Evolutionary conservation across 2,113 vertebrate genomes (phyloP), one percentile per base, ranked within the genome.

Genomic region (Prionailurus bengalensis): DNA sequence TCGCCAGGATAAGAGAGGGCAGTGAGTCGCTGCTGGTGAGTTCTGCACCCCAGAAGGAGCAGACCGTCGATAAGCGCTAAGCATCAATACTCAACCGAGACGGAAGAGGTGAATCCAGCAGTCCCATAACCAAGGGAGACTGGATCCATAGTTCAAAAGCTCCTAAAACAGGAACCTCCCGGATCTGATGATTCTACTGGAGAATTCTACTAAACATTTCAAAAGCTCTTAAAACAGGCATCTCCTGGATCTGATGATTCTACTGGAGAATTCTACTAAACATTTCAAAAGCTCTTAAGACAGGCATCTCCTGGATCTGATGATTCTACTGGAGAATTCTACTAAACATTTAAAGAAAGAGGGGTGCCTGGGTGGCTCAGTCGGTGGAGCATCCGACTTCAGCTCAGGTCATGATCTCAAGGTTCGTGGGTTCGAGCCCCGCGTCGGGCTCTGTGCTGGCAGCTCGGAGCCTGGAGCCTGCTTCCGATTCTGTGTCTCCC

Each of bases 361-460:
- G 45, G 51, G 55, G 55, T 0, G 7, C 16, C 17, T 21, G 7
- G 19, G 55, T 19, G 55, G 55, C 55, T 58, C 19, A 17, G 19
- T 58, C 0, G 6, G 55, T 58, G 0, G 0, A 58, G 19, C 55
- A 0, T 21, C 55, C 1, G 19, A 58, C 55, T 58, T 58, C 17
- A 1, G 55, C 55, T 58, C 55, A 21, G 55, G 55, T 58, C 55
- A 7, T 7, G 19, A 58, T 58, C 55, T 58, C 55, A 7, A 1
- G 5, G 55, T 58, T 8, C 6, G 17, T 58, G 55, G 6, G 55
- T 58, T 58, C 19, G 7, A 58, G 55, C 55, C 55, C 55, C 55
- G 0, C 6, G 1, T 58, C 19, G 6, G 55, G 19, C 55, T 58
- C 55, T 58, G 55, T 58, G 55, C 55, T 21, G 55, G 7, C 55